phyloP scores from a whole-genome alignment of 2,113 vertebrate genomes.

The Gallinago undulata region DNA sequence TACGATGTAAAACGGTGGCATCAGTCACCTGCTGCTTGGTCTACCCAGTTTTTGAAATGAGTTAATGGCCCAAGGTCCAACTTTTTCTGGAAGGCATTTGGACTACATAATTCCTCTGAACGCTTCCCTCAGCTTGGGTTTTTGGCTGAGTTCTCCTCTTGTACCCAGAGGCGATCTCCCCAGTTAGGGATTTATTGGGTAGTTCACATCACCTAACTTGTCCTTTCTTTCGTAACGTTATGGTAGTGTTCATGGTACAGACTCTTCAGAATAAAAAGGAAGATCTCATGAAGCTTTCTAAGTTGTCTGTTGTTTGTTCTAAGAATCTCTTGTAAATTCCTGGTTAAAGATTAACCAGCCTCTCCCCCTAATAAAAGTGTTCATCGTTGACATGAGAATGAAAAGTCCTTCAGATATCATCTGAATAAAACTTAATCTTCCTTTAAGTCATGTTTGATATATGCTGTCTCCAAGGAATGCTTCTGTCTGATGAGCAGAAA shows the following conservation, averaged over 20 bases:
- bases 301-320: conserved; percentile 38
- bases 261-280: neutral
- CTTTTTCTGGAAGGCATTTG: neutral
- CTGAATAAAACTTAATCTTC: conserved; percentile 38
- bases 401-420: conserved; percentile 15
- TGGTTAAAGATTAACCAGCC: conserved; percentile 28
- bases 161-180: neutral
- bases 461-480: neutral
- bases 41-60: neutral
- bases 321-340: conserved; percentile 21
- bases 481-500: neutral
- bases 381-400: neutral
- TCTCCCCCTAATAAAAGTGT: conserved; percentile 39
- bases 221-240: neutral
- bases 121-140: neutral
- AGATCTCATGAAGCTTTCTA: neutral
- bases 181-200: neutral
- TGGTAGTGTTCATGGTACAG: neutral
- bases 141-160: neutral
- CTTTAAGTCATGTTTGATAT: neutral
- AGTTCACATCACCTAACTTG: neutral
- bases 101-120: neutral
- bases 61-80: neutral
- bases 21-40: neutral
- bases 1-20: neutral